Evolutionary conservation across 2,797 vertebrate species (phyloP), one percentile per base, ranked within the genome.

Genomic region (Danio tinwini): DNA sequence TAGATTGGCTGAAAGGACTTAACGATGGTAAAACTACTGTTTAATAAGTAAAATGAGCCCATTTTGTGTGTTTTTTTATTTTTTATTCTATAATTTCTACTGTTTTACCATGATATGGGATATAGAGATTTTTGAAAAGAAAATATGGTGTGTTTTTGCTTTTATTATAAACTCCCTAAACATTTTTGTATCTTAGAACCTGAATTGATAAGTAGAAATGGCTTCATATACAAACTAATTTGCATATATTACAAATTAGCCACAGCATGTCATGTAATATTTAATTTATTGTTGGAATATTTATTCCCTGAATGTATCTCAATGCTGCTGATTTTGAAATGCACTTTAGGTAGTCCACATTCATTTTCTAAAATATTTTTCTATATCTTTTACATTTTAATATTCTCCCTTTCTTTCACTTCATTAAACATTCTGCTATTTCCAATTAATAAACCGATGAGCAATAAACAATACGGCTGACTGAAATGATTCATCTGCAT

Each of bases 271-370:
- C 0, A 16, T 55, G 1, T 86, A 82, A 68, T 92, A 89, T 89
- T 92, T 97, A 97, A 97, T 97, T 98, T 98, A 97, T 97, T 98
- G 92, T 94, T 93, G 82, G 93, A 94, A 90, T 97, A 97, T 97
- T 98, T 97, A 97, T 97, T 95, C 94, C 95, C 93, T 96, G 95
- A 98, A 96, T 95, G 85, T 97, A 96, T 95, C 92, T 92, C 87
- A 91, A 95, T 96, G 96, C 97, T 98, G 97, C 96, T 97, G 96
- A 96, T 92, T 94, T 92, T 91, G 88, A 94, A 29, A 95, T 96
- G 96, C 97, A 98, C 97, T 98, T 98, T 98, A 97, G 92, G 91
- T 75, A 77, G 64, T 53, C 42, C 89, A 83, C 83, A 89, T 90
- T 84, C 88, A 88, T 87, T 85, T 76, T 92, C 88, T 85, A 40